Evolutionary conservation across 2,113 vertebrate species (phyloP).

Genomic region (Chrysochloris asiatica): DNA sequence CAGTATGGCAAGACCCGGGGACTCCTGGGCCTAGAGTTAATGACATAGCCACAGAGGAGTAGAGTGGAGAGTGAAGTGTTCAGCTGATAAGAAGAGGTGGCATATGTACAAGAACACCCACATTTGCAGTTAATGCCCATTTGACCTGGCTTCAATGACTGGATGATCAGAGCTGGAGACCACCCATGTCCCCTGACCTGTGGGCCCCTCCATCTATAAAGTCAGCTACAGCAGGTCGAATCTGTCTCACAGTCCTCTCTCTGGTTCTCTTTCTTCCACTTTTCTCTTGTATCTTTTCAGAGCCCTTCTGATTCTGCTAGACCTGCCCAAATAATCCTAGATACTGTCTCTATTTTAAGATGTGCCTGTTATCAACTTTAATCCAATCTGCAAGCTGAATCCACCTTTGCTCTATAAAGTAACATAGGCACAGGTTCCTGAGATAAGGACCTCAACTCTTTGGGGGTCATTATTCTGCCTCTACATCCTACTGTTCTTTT

Average conservation of each 20-base stretch:
- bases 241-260: neutral
- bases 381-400: neutral
- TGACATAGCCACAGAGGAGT: too few species aligned
- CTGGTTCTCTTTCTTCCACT: neutral
- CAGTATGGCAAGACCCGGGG: too few species aligned
- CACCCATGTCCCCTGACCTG: fast-evolving
- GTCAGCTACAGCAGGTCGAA: fast-evolving
- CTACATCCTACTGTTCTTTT: neutral
- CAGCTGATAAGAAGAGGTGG: too few species aligned
- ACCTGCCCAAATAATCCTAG: neutral
- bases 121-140: too few species aligned
- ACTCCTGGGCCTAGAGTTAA: too few species aligned
- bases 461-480: neutral
- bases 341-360: neutral
- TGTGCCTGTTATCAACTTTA: neutral
- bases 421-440: too few species aligned
- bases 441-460: neutral
- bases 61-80: too few species aligned
- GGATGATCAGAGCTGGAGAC: too few species aligned
- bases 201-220: neutral
- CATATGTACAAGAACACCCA: too few species aligned
- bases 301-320: neutral
- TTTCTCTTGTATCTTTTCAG: neutral
- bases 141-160: too few species aligned
- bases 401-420: too few species aligned